Evolutionary conservation across 64 coral and sea anemone genomes (phyloP).

Genomic region (Stichodactyla helianthus): DNA sequence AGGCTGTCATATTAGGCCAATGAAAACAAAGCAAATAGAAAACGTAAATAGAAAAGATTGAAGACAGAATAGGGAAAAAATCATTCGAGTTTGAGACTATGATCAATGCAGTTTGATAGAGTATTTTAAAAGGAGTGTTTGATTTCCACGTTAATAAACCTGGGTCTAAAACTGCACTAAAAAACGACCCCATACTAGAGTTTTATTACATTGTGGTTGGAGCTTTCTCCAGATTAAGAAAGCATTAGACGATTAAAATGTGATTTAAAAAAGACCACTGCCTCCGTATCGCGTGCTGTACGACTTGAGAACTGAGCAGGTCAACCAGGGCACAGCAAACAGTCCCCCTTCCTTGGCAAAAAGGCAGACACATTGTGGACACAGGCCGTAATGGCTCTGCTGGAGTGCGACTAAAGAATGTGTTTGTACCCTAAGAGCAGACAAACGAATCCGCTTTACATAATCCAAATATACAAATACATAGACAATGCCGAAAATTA

Average conservation of each 20-base stretch:
- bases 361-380: not conserved
- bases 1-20: not conserved
- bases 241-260: not conserved
- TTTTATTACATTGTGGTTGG: not conserved
- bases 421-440: not conserved
- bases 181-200: not conserved
- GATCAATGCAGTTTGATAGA: not conserved
- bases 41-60: not conserved
- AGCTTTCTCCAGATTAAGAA: not conserved
- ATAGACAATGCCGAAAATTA: not conserved
- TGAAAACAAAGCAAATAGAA: not conserved
- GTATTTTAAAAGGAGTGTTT: not conserved
- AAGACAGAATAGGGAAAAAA: not conserved
- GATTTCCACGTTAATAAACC: not conserved
- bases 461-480: slow-evolving; percentile 9
- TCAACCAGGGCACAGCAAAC: not conserved
- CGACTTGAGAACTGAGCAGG: not conserved
- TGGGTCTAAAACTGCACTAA: not conserved
- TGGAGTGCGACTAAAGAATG: not conserved
- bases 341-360: not conserved
- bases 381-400: not conserved
- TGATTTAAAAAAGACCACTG: not conserved
- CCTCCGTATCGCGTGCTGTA: not conserved
- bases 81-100: not conserved
- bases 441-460: not conserved